These are phyloP conservation scores for Zhuqinia jingwanae DNA, from an alignment of 2,888 invertebrate species.

Conservation along the genomic window DNA sequence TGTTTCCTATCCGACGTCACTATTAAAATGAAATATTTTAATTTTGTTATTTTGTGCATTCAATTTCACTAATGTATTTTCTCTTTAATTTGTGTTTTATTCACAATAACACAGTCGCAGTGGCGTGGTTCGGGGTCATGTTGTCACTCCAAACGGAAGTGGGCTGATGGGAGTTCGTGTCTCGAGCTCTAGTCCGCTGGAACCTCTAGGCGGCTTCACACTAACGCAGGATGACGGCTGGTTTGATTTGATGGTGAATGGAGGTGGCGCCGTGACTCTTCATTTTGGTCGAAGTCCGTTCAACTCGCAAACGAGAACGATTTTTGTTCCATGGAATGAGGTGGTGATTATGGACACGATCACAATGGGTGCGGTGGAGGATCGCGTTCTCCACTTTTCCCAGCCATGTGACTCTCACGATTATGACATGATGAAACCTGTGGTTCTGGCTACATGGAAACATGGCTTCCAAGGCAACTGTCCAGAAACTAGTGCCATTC, in stretches of 20 bases:
- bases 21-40: neutral
- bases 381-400: constrained; percentile 86
- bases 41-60: neutral
- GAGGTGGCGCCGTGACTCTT: constrained; percentile 97
- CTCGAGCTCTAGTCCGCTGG: constrained; percentile 93
- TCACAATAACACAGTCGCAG: constrained; percentile 87
- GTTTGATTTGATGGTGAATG: constrained; percentile 99
- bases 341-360: constrained; percentile 94
- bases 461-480: constrained; percentile 98
- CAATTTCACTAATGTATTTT: neutral
- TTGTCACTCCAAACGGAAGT: constrained; percentile 94
- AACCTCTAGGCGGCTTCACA: constrained; percentile 91
- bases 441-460: constrained; percentile 96
- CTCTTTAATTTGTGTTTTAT: neutral
- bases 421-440: constrained; percentile 95
- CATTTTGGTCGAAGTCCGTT: constrained; percentile 97
- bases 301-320: constrained; percentile 92
- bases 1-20: too few relatives aligned
- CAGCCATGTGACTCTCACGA: constrained; percentile 94
- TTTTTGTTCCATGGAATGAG: constrained; percentile 98
- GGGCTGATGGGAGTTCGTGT: constrained; percentile 98
- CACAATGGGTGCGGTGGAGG: constrained; percentile 89
- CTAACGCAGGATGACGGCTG: constrained; percentile 94
- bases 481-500: constrained; percentile 93
- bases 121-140: constrained; percentile 97